Base-by-base conservation (phyloP, 2,888 invertebrate species). In the Hyles lineata region DNA sequence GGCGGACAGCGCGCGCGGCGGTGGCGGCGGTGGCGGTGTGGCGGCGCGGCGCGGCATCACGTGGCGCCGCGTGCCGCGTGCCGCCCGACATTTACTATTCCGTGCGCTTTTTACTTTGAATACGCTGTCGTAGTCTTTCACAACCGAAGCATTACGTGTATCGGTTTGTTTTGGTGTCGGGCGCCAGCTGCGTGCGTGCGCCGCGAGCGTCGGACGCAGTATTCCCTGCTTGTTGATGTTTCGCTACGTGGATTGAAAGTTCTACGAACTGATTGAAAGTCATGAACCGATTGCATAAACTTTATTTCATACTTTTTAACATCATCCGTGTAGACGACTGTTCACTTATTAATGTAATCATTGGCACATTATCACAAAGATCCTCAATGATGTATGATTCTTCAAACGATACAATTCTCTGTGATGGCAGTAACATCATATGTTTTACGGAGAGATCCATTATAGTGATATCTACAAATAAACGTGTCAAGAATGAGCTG, bases 341-440 rank as follows among this genome's bases (percentile, higher is more conserved):
- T 80, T 82, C 82, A 83, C 88, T 92, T 92, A 89, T 80, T 74
- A 83, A 82, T 91, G 81, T 91, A 92, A 93, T 95, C 95, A 95
- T 95, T 95, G 95, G 95, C 95, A 95, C 95, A 89, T 91, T 94
- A 95, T 95, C 95, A 95, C 95, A 94, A 90, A 91, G 88, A 85
- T 92, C 89, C 92, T 91, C 94, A 94, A 94, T 94, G 94, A 94
- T 94, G 78, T 83, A 76, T 78, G 77, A 81, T 82, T 83, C 81
- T 77, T 82, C 76, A 79, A 78, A 78, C 72, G 77, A 81, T 76
- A 83, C 78, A 77, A 75, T 76, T 77, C 63, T 77, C 76, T 79
- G 80, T 83, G 82, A 85, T 85, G 83, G 84, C 81, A 83, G 81
- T 81, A 80, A 77, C 67, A 74, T 35, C 7, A 43, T 80, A 84